These are phyloP conservation scores for Loris lydekkerianus DNA, from an alignment of 2,797 vertebrate species.

Conservation along the genomic window DNA sequence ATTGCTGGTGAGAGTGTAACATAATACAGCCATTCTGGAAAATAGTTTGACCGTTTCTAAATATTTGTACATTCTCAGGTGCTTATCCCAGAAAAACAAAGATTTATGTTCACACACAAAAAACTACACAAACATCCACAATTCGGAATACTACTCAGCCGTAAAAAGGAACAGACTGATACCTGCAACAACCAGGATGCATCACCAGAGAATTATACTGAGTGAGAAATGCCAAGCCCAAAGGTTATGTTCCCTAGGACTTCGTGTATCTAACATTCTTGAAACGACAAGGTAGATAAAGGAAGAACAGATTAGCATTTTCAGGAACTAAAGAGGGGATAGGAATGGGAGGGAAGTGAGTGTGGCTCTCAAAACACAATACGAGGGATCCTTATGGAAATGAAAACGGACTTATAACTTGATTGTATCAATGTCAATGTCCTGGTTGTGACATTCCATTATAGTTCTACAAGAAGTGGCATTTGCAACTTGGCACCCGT, in stretches of 20 bases:
- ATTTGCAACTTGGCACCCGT: too few relatives aligned
- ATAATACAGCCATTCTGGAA: background rate
- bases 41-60: slow-evolving; percentile 13
- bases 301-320: background rate
- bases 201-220: background rate
- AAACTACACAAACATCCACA: background rate
- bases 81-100: background rate
- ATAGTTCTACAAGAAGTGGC: background rate
- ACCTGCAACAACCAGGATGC: background rate
- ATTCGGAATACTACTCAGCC: background rate
- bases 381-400: background rate
- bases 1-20: background rate
- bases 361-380: background rate
- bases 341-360: background rate
- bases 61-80: background rate
- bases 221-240: background rate
- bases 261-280: background rate
- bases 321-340: background rate
- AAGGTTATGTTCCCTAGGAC: background rate
- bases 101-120: slow-evolving; percentile 6
- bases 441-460: background rate
- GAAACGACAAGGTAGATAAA: background rate
- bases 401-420: background rate
- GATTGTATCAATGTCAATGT: background rate
- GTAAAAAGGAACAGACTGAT: background rate